These are phyloP conservation scores for Pediacus dermestoides DNA, from an alignment of 2,888 invertebrate species.

Conservation along the genomic window DNA sequence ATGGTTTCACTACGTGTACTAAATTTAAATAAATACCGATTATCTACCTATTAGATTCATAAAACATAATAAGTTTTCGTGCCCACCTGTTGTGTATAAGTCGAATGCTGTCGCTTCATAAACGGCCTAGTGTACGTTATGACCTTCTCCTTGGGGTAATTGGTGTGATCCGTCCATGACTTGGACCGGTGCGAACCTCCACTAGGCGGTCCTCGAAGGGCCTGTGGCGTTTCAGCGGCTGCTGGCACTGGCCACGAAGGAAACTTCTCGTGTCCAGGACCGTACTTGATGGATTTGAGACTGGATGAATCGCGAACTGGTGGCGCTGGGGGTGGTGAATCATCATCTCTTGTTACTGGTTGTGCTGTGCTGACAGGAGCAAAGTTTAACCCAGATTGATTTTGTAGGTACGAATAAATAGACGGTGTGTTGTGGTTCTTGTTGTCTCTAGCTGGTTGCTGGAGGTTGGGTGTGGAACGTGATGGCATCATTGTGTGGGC, in stretches of 20 bases:
- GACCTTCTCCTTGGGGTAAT: conserved; percentile 66
- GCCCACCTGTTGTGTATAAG: conserved; percentile 58
- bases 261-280: conserved; percentile 70
- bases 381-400: conserved; percentile 39
- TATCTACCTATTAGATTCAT: too few relatives aligned
- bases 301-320: conserved; percentile 66
- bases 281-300: conserved; percentile 63
- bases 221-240: conserved; percentile 54
- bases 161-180: conserved; percentile 69
- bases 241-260: conserved; percentile 71
- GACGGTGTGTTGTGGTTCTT: conserved; percentile 28
- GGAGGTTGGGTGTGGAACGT: conserved; percentile 51
- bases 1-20: too few relatives aligned
- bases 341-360: conserved; percentile 50
- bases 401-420: conserved; percentile 42
- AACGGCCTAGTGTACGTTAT: conserved; percentile 61
- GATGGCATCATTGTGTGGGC: conserved; percentile 49
- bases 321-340: conserved; percentile 57
- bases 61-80: too few relatives aligned
- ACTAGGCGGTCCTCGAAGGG: conserved; percentile 46
- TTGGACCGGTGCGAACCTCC: conserved; percentile 63
- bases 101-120: conserved; percentile 58
- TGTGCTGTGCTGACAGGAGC: conserved; percentile 22
- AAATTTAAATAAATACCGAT: too few relatives aligned
- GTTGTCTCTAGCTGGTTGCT: conserved; percentile 30